Evolutionary conservation across 64 coral and sea anemone species (phyloP).

Genomic region (Catalaphyllia jardinei): DNA sequence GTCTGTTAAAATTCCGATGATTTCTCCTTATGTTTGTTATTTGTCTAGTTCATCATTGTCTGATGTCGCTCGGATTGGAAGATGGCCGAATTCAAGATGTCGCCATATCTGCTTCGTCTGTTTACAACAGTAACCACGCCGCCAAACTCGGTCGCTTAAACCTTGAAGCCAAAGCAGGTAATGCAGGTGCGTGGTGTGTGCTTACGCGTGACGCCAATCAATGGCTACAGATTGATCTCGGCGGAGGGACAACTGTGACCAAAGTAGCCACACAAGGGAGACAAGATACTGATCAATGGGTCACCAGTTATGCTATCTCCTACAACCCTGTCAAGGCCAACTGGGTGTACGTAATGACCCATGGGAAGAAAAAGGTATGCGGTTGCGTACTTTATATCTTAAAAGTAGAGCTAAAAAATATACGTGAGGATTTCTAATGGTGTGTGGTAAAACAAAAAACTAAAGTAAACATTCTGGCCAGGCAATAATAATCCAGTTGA

Average conservation of each 20-base stretch:
- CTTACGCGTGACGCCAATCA: background rate
- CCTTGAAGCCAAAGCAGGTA: background rate
- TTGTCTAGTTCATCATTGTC: background rate
- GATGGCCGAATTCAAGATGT: conserved; percentile 14
- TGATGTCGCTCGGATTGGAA: conserved; percentile 22
- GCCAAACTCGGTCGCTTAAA: conserved; percentile 10
- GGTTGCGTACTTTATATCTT: no score
- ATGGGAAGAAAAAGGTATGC: background rate
- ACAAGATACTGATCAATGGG: background rate
- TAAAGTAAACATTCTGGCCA: no score
- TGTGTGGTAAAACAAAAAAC: no score
- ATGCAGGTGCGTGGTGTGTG: background rate
- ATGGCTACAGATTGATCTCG: conserved; percentile 16
- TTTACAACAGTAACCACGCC: background rate
- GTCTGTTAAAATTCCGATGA: background rate
- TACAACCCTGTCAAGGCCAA: conserved; percentile 1
- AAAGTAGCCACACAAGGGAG: conserved; percentile 32
- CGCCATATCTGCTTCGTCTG: background rate
- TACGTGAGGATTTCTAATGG: no score
- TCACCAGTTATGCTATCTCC: conserved; percentile 1
- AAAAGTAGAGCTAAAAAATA: no score
- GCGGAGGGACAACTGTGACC: background rate
- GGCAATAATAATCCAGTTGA: no score
- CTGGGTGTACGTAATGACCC: background rate
- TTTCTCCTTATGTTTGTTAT: background rate